phyloP scores from a whole-genome alignment of 1,140 invertebrate species.

The Anoplolepis gracilipes region DNA sequence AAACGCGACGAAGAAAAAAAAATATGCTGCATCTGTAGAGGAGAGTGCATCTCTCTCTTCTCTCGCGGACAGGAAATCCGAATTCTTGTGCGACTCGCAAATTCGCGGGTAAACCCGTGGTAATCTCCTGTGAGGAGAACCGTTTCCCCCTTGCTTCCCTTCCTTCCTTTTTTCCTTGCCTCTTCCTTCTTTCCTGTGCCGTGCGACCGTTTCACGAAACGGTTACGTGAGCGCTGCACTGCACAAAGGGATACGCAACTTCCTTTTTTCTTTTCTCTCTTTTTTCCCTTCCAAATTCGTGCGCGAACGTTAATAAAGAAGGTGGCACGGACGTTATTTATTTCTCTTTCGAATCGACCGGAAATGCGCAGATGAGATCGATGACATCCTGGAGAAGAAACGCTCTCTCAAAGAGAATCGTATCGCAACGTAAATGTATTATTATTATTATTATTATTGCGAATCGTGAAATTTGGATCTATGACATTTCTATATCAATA shows the following conservation, averaged over 20 bases:
- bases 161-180: not conserved
- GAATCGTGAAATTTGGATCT: not conserved
- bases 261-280: constrained; percentile 12
- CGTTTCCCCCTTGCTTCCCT: not conserved
- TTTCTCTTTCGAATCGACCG: constrained; percentile 21
- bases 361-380: constrained; percentile 14
- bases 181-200: constrained; percentile 32
- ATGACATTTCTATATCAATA: not conserved
- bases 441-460: not conserved
- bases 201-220: constrained; percentile 60
- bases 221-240: constrained; percentile 43
- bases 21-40: constrained; percentile 68
- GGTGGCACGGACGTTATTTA: constrained; percentile 8
- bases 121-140: not conserved
- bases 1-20: not conserved
- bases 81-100: not conserved
- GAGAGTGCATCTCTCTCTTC: constrained; percentile 69
- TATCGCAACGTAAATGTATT: not conserved
- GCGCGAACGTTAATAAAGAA: constrained; percentile 38
- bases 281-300: constrained; percentile 43
- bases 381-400: constrained; percentile 11
- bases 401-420: not conserved
- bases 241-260: constrained; percentile 52
- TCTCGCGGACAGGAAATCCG: constrained; percentile 57
- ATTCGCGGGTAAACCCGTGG: not conserved